Evolutionary conservation across 2,888 invertebrate genomes (phyloP), one percentile per base, ranked within the genome.

Genomic region (Apamea sordens): DNA sequence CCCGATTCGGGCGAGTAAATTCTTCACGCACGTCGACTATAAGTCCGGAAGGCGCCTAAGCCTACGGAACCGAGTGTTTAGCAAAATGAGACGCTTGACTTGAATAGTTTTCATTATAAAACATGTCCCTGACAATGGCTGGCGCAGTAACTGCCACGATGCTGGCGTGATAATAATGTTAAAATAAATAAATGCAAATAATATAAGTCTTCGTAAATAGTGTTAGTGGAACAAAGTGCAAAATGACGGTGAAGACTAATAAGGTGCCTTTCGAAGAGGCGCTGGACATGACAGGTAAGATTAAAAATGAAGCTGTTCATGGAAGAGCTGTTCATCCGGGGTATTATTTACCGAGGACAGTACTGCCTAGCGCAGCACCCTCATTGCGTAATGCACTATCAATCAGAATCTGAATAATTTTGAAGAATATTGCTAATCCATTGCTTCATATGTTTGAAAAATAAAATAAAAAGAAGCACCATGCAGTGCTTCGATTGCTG

Each of bases 251-350:
- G 15, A 86, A 81, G n/a, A 64, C 68, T 6, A 84, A 50, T 47
- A 76, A 50, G 64, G 76, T 79, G 47, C 67, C 79, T 0, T 84
- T 86, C 13, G 86, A 86, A 61, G 79, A 86, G 50, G 84, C 84
- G 2, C 13, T 84, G 70, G 47, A 84, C n/a, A 74, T 84, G 86
- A 83, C 84, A 69, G 84, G 84, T 86, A 47, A 53, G 44, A 50
- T 0, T 24, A n/a, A 24, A 36, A 32, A n/a, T 21, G 2, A 63
- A 10, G 15, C 4, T 28, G 41, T 44, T 21, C 28, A 21, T 68
- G 44, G 18, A 28, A 32, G 32, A 64, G 1, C 5, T 63, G 63
- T 32, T 28, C 15, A 61, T 18, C 10, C 32, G 24, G 24, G 56
- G 56, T 4, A 10, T 3, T 56, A 24, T 21, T 21, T 53, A 53